phyloP scores from a whole-genome alignment of 2,113 vertebrate genomes.

The Lanius ludovicianus region DNA sequence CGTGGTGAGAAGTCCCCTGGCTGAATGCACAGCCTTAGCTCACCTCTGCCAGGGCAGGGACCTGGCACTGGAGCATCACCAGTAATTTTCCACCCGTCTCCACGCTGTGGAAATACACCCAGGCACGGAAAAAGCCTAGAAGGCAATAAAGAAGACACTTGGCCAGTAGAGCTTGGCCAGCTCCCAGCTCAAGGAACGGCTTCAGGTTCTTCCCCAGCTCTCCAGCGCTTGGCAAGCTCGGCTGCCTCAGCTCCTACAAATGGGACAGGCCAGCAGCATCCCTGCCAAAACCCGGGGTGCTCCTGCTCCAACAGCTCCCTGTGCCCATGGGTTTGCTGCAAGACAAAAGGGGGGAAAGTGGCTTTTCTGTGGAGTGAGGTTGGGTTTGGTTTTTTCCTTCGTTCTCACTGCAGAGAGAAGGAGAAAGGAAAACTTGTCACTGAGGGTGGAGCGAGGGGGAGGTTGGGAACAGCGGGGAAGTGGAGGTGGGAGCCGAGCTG shows the following conservation, averaged over 20 bases:
- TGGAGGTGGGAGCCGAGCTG: accelerated
- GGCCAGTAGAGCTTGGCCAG: background rate
- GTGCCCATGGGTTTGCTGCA: accelerated
- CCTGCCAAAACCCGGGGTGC: background rate
- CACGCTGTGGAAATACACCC: background rate
- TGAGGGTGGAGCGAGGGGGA: background rate
- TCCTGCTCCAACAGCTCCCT: background rate
- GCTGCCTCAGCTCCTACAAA: background rate
- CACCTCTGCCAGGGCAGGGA: background rate
- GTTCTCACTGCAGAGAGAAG: background rate
- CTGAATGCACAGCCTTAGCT: background rate
- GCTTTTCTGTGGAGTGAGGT: background rate
- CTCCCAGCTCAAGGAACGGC: background rate
- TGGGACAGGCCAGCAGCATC: background rate
- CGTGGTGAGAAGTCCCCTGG: background rate
- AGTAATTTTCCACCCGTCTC: slow-evolving; percentile 29
- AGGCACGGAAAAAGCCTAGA: slow-evolving; percentile 30
- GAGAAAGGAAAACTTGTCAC: background rate
- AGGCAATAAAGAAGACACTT: slow-evolving; percentile 46
- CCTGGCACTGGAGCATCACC: background rate
- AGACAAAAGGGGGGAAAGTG: background rate
- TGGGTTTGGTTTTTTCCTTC: background rate
- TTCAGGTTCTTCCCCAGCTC: slow-evolving; percentile 26
- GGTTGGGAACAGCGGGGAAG: background rate
- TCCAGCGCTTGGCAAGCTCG: background rate